These are phyloP conservation scores for Trachelipus rathkii DNA, from an alignment of 1,140 invertebrate genomes.

Conservation along the genomic window DNA sequence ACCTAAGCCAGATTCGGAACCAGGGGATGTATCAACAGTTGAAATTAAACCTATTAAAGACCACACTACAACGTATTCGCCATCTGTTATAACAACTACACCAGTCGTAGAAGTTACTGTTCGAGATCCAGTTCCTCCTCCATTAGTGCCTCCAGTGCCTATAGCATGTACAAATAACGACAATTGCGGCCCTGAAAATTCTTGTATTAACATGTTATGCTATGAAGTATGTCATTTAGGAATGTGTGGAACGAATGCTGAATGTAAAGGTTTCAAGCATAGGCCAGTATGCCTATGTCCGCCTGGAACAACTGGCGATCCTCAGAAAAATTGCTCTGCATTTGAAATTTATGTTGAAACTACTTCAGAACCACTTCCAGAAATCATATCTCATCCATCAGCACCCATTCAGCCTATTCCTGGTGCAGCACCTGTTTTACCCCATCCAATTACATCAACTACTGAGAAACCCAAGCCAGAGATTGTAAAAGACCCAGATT, in stretches of 20 bases:
- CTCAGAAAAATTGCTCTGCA: constrained; percentile 61
- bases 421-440: constrained; percentile 4
- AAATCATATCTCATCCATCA: constrained; percentile 14
- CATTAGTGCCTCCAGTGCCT: constrained; percentile 26
- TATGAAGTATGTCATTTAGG: constrained; percentile 59
- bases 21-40: background rate
- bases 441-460: constrained; percentile 26
- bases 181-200: constrained; percentile 68
- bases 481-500: constrained; percentile 26
- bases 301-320: constrained; percentile 49
- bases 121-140: constrained; percentile 26
- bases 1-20: background rate
- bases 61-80: constrained; percentile 14
- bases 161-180: constrained; percentile 70
- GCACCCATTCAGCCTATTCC: constrained; percentile 25
- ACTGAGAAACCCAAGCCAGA: constrained; percentile 46
- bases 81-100: constrained; percentile 26
- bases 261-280: constrained; percentile 44
- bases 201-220: constrained; percentile 74
- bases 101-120: constrained; percentile 18
- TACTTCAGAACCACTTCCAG: constrained; percentile 23
- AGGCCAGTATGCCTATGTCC: constrained; percentile 44
- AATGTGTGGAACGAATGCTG: constrained; percentile 49
- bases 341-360: constrained; percentile 46
- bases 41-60: background rate